phyloP scores from a whole-genome alignment of 1,140 invertebrate species.

The Reticulitermes speratus region DNA sequence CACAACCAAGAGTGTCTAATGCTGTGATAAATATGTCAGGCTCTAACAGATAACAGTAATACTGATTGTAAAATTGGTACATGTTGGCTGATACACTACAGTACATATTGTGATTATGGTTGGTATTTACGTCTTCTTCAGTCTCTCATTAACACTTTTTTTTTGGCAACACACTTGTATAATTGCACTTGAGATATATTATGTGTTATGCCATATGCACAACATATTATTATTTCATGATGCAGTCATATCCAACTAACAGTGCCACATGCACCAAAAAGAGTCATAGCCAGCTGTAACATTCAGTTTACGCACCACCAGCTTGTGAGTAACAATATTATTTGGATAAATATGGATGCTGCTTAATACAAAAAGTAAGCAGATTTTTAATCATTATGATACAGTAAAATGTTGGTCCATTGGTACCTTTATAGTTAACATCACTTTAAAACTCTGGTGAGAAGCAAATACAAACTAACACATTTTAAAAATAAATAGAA shows the following conservation, averaged over 20 bases:
- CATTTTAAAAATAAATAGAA: too few species aligned
- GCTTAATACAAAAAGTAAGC: too few species aligned
- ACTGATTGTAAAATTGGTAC: slow-evolving; percentile 26
- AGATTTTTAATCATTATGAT: too few species aligned
- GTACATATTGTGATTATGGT: background rate
- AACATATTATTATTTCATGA: background rate
- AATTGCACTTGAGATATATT: slow-evolving; percentile 27
- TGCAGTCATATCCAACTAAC: slow-evolving; percentile 13
- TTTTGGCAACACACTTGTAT: slow-evolving; percentile 25
- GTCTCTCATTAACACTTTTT: background rate
- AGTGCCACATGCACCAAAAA: background rate
- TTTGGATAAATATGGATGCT: too few species aligned
- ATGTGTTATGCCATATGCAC: slow-evolving; percentile 21
- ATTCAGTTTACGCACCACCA: too few species aligned
- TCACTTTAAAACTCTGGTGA: too few species aligned
- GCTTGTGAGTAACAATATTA: too few species aligned
- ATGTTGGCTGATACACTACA: background rate
- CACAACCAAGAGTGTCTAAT: slow-evolving; percentile 24
- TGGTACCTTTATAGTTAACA: too few species aligned
- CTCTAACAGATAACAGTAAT: slow-evolving; percentile 15
- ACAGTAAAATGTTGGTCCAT: too few species aligned
- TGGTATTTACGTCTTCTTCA: background rate
- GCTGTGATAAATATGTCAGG: background rate
- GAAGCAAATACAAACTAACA: too few species aligned
- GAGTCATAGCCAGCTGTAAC: too few species aligned